Base-by-base conservation (phyloP, 2,113 vertebrate genomes). In the Onychostruthus taczanowskii region DNA sequence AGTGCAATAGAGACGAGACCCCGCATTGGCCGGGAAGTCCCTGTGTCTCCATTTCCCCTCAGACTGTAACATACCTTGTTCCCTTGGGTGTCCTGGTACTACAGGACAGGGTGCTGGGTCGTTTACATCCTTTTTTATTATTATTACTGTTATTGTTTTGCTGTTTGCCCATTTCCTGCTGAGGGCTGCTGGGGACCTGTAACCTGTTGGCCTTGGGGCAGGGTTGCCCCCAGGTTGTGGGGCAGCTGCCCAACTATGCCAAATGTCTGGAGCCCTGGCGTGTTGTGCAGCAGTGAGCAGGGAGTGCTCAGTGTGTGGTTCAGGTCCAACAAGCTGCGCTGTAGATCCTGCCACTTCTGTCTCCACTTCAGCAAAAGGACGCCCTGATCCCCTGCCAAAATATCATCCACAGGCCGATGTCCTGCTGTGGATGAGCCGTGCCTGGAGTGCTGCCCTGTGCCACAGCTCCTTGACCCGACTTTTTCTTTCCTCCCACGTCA, bases 1-100 rank as follows among this genome's bases (percentile, higher is more conserved):
- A 97, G 97, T 97, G 97, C 97, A 97, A 97, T 97, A 97, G 96
- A 96, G 96, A 95, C 55, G 1, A 93, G 87, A 91, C 87, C 91
- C 85, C 78, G 72, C 72, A 0, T 31, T 87, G 72, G 84, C 41
- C 61, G 84, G 93, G 95, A 79, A 37, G 89, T 91, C 46, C 89
- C 81, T 87, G 86, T 92, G 94, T 97, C 96, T 96, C 97, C 95
- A 81, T 94, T 50, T 92, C 84, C 91, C 87, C 49, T 89, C 75
- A 84, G 77, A 87, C 90, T 95, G 81, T 96, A 86, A 89, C 47
- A 64, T 77, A 78, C 62, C 74, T 80, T 90, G 56, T 93, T 91
- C 85, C 95, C 79, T 46, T 39, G 84, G 66, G 62, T 90, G 87
- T 94, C 95, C 90, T 91, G 90, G 33, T 4, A 52, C 66, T 81